Evolutionary conservation across 2,888 invertebrate species (phyloP), one percentile per base, ranked within the genome.

Genomic region (Adelognathus sp.): DNA sequence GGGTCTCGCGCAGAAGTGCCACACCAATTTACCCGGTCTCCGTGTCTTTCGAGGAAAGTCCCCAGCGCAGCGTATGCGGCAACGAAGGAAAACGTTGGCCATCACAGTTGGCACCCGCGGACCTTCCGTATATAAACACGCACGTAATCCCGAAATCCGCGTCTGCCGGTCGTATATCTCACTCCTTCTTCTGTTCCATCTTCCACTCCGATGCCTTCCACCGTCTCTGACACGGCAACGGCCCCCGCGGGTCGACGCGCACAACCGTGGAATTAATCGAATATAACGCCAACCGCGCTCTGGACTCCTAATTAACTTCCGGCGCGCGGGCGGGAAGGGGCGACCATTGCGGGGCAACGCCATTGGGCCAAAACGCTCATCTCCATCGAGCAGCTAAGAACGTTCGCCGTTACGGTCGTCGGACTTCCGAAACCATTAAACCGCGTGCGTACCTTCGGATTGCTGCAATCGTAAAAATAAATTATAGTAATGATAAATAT

Each of bases 91-190:
- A 84, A 70, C 84, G 82, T 41, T 39, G 81, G 84, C 84, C 87
- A 87, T 86, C 86, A 83, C 88, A 87, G 87, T 89, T 89, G 89
- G 88, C 88, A 88, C 86, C 84, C 88, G n/a, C n/a, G 82, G 82
- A 77, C 63, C 82, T 81, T 72, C 66, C 72, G 78, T 80, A 67
- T 66, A 61, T 39, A 33, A 21, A 29, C 71, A 61, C 67, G 71
- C 66, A 61, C 70, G 58, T 80, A 82, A 82, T 82, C 82, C 79
- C 67, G 73, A 79, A 79, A 82, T 82, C 81, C 81, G 69, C 54
- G 71, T 66, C 18, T 75, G 66, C 5, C 39, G 50, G 56, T 66
- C 46, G 60, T 27, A 60, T 71, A 21, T 75, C 71, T 70, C 60
- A 54, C 67, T 67, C 29, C 36, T 54, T 52, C 29, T 63, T 33